Conservation (phyloP, 1,140 invertebrate species). For the Drosophila bifasciata region DNA sequence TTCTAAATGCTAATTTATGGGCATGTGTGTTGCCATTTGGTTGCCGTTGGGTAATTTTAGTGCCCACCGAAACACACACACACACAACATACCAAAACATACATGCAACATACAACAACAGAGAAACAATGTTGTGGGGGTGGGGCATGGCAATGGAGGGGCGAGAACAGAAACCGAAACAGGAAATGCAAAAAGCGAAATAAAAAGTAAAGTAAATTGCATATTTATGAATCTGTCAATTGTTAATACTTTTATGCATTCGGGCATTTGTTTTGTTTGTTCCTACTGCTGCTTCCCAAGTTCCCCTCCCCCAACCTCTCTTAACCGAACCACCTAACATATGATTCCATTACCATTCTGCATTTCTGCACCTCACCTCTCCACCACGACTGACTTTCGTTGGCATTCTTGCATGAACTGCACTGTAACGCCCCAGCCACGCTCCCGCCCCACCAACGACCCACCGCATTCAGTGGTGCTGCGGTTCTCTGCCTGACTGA, state of each 20-base stretch:
- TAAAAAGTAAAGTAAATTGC: slow-evolving; percentile 81
- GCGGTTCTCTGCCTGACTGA: slow-evolving; percentile 17
- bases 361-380: slow-evolving; percentile 39
- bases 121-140: slow-evolving; percentile 14
- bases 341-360: slow-evolving; percentile 61
- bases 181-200: slow-evolving; percentile 80
- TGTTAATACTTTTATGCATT: slow-evolving; percentile 79
- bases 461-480: slow-evolving; percentile 1
- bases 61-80: slow-evolving; percentile 62
- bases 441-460: slow-evolving; percentile 13
- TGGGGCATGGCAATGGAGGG: slow-evolving; percentile 32
- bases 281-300: slow-evolving; percentile 51
- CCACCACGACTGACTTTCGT: slow-evolving; percentile 28
- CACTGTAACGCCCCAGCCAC: slow-evolving; percentile 11
- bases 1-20: slow-evolving; percentile 83
- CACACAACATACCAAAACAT: slow-evolving; percentile 21
- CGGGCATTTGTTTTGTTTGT: slow-evolving; percentile 42
- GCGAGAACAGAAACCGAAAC: slow-evolving; percentile 45
- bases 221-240: slow-evolving; percentile 84
- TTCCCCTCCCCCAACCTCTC: slow-evolving; percentile 15
- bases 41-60: slow-evolving; percentile 81
- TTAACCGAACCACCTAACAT: slow-evolving; percentile 42
- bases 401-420: slow-evolving; percentile 59
- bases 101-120: slow-evolving; percentile 24
- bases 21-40: slow-evolving; percentile 82